Percentiles rank a stretch among this genome's conserved stretches.
Conservation (phyloP, 2,113 vertebrate genomes). For the Dicentrarchus labrax region DNA sequence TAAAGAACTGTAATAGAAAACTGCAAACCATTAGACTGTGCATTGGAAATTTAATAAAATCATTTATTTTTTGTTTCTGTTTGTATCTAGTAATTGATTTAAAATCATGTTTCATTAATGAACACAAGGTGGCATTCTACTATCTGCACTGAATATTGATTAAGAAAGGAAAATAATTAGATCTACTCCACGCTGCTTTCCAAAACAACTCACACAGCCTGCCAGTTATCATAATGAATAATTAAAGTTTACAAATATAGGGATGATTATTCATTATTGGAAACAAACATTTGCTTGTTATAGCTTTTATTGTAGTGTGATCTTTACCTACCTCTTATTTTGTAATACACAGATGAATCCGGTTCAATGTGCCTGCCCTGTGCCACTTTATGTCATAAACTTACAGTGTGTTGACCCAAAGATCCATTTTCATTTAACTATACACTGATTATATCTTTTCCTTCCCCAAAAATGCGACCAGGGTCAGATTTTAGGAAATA, state of each 20-base stretch:
- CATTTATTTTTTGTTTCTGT: constrained; percentile 2
- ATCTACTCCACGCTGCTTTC: neutral
- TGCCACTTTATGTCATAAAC: constrained; percentile 9
- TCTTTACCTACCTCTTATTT: neutral
- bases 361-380: neutral
- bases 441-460: neutral
- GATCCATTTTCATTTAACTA: neutral
- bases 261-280: neutral
- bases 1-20: neutral
- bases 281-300: neutral
- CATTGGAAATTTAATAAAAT: constrained; percentile 1
- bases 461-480: neutral
- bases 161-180: neutral
- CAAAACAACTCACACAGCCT: neutral
- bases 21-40: neutral
- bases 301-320: neutral
- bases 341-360: neutral
- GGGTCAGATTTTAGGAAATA: neutral
- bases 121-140: neutral
- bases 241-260: neutral
- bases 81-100: constrained; percentile 8
- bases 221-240: neutral
- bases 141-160: constrained; percentile 1
- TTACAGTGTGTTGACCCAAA: constrained; percentile 27
- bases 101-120: neutral